Conservation (phyloP, 1,140 invertebrate species). For the Cepaea nemoralis region DNA sequence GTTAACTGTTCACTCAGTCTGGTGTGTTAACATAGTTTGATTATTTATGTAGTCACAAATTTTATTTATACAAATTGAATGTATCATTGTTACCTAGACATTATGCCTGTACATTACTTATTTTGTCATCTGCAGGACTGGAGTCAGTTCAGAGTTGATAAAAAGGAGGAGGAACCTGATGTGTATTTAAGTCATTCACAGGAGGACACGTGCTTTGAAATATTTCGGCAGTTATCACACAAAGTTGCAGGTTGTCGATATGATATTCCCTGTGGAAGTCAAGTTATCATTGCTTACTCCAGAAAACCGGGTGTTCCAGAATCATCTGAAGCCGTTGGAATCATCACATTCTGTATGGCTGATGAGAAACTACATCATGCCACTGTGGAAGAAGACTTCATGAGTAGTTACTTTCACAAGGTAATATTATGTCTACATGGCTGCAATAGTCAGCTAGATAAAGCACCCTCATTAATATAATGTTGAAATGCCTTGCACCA, state of each 20-base stretch:
- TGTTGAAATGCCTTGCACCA: not conserved
- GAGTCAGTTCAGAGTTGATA: not conserved
- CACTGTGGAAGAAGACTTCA: not conserved
- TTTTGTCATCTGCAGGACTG: not conserved
- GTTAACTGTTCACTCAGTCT: no score
- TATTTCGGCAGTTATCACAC: not conserved
- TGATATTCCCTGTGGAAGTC: not conserved
- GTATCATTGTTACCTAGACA: no score
- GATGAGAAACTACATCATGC: not conserved
- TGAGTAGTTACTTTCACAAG: not conserved
- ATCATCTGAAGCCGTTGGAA: not conserved
- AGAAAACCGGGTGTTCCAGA: not conserved
- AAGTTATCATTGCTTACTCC: conserved; percentile 2
- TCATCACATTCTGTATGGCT: not conserved
- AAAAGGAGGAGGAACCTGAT: not conserved
- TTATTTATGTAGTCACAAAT: no score
- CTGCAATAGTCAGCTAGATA: no score
- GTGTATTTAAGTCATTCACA: not conserved
- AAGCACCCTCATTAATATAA: not conserved
- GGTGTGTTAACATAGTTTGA: no score
- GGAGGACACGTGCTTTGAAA: not conserved
- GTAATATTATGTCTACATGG: not conserved
- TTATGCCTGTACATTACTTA: no score
- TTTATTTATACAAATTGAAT: no score
- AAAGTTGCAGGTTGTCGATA: not conserved